Percentiles rank a stretch among this genome's conserved stretches.
Evolutionary conservation across 2,888 invertebrate species (phyloP).

Genomic region (Rhopalosiphum nymphaeae): DNA sequence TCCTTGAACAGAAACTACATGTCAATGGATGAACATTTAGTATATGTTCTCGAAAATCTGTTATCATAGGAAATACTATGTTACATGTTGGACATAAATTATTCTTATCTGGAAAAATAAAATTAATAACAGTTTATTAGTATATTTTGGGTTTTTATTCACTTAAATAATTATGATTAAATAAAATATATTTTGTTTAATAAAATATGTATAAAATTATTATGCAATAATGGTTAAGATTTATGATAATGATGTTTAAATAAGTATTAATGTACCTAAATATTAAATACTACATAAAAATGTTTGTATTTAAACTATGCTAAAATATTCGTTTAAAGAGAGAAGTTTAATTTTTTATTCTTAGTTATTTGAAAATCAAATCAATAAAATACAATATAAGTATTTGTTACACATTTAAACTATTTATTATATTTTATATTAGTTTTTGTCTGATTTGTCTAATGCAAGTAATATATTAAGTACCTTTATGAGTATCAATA

Average conservation of each 20-base stretch:
- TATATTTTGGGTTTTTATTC: not conserved
- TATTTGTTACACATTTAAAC: not conserved
- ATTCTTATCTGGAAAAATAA: conserved; percentile 57
- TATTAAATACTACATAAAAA: not conserved
- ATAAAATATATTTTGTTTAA: not conserved
- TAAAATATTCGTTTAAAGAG: not conserved
- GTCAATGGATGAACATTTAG: conserved; percentile 82
- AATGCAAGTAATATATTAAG: not conserved
- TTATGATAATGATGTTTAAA: not conserved
- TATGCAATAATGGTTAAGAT: not conserved
- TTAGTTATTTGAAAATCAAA: not conserved
- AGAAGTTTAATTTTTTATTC: not conserved
- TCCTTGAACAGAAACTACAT: conserved; percentile 85
- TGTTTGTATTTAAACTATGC: not conserved
- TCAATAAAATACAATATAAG: not conserved
- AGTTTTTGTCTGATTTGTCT: not conserved
- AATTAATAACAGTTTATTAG: not conserved
- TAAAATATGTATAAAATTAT: not conserved
- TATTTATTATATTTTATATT: not conserved
- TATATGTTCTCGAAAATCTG: conserved; percentile 80
- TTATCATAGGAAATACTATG: conserved; percentile 78
- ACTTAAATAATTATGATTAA: not conserved
- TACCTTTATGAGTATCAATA: conserved; percentile 62
- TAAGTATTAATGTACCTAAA: not conserved
- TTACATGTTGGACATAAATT: conserved; percentile 75